Evolutionary conservation across 2,888 invertebrate genomes (phyloP).

Genomic region (Amblyjoppa proteus): DNA sequence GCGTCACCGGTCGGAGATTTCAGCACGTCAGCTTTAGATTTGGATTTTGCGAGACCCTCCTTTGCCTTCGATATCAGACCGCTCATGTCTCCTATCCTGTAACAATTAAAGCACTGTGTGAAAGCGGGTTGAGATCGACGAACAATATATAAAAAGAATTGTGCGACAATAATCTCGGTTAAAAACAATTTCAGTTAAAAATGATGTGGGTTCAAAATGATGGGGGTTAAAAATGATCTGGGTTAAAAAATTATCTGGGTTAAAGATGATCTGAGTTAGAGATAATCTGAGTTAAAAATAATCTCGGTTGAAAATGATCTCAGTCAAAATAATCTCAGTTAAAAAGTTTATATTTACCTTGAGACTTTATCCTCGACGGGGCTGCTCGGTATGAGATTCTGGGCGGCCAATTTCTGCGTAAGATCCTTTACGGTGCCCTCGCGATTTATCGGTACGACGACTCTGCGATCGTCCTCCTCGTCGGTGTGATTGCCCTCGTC

Average conservation of each 20-base stretch:
- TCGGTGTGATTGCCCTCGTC: constrained; percentile 86
- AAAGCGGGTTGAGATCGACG: not conserved
- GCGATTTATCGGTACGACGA: constrained; percentile 90
- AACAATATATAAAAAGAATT: not conserved
- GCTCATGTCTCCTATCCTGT: constrained; percentile 92
- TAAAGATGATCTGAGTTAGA: too few species aligned
- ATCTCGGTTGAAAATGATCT: not conserved
- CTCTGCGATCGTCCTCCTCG: constrained; percentile 87
- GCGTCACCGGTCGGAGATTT: constrained; percentile 90
- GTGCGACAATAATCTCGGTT: too few species aligned
- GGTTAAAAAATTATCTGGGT: not conserved
- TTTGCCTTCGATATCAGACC: constrained; percentile 97
- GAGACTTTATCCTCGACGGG: constrained; percentile 85
- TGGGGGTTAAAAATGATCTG: too few species aligned
- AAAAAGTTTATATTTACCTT: constrained; percentile 75
- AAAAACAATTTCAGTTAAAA: too few species aligned
- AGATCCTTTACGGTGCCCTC: constrained; percentile 96
- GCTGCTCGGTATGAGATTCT: constrained; percentile 87
- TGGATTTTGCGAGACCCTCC: constrained; percentile 95
- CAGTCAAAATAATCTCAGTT: not conserved
- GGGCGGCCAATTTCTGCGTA: constrained; percentile 93
- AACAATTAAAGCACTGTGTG: not conserved
- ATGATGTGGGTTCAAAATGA: too few species aligned
- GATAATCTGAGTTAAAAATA: too few species aligned
- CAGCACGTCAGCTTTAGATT: constrained; percentile 92